Conservation (phyloP, 2,797 vertebrate genomes). For the Sternotherus odoratus region DNA sequence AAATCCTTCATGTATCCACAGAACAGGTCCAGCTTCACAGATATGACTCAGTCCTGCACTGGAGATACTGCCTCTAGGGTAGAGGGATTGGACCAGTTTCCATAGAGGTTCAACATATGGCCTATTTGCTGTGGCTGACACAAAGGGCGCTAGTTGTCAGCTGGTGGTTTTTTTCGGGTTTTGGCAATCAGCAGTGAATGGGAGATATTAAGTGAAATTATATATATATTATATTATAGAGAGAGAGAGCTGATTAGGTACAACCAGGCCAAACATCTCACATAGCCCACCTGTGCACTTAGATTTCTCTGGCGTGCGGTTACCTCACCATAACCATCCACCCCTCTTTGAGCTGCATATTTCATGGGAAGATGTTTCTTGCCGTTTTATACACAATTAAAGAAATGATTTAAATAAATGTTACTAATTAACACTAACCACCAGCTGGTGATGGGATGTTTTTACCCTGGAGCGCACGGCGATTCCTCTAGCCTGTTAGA, state of each 20-base stretch:
- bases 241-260: background rate
- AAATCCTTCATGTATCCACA: background rate
- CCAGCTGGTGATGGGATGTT: slow-evolving; percentile 14
- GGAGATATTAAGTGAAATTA: background rate
- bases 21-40: background rate
- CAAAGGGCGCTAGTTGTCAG: background rate
- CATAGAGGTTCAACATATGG: background rate
- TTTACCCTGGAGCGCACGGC: background rate
- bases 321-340: background rate
- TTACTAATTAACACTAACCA: slow-evolving; percentile 28
- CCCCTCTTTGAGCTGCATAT: background rate
- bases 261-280: background rate
- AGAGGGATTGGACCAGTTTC: background rate
- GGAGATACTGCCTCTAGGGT: background rate
- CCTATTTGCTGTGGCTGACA: background rate
- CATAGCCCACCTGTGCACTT: background rate
- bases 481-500: slow-evolving; percentile 1
- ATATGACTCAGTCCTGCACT: background rate
- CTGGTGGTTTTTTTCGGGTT: background rate
- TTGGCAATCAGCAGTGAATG: background rate
- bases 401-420: slow-evolving; percentile 21
- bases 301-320: background rate
- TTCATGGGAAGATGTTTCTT: background rate
- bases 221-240: too few relatives aligned
- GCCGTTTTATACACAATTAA: background rate